Evolutionary conservation across 92 coral and sea anemone species (phyloP), one percentile per base, ranked within the genome.

Genomic region (Zoanthus gigantus): DNA sequence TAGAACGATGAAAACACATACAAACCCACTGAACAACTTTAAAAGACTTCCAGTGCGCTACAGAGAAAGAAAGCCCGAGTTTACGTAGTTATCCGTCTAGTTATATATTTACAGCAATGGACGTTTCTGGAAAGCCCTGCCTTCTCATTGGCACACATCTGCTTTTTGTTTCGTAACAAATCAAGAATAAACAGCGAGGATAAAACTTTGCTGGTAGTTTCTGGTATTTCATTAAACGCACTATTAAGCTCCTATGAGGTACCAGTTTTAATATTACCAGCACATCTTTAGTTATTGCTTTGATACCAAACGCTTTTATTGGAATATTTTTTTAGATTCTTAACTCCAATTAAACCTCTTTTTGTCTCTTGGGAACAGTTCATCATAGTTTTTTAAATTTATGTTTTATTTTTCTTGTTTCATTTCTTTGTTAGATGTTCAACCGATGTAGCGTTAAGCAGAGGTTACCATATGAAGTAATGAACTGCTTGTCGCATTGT

Each of bases 191-290:
- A 68, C 73, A n/a, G 73, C 13, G 29, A 69, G 46, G 18, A 29
- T 31, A 69, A 69, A 14, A 10, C 15, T 9, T 54, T 77, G 13
- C 82, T 12, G 82, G 82, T 77, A 15, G 3, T 23, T 30, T 14
- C 82, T 30, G 82, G 82, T 77, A 54, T 53, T 54, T 31, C 5
- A 77, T 77, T 77, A 63, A 54, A 52, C 82, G 82, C 82, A 52
- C 23, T 52, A 23, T 66, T 77, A 52, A 48, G 42, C 82, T 14
- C 30, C 18, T n/a, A 77, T 77, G 6, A 58, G 53, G 47, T 13
- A 77, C 82, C 82, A 28, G 82, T 77, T 15, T 28, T 28, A 2
- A 12, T 28, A 30, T 7, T 10, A 76, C 80, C 28, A 5, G 37
- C 34, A 76, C 50, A 28, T n/a, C 12, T 29, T 50, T 50, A 3